These are phyloP conservation scores for Luffia ferchaultella DNA, from an alignment of 2,888 invertebrate species.

Conservation along the genomic window DNA sequence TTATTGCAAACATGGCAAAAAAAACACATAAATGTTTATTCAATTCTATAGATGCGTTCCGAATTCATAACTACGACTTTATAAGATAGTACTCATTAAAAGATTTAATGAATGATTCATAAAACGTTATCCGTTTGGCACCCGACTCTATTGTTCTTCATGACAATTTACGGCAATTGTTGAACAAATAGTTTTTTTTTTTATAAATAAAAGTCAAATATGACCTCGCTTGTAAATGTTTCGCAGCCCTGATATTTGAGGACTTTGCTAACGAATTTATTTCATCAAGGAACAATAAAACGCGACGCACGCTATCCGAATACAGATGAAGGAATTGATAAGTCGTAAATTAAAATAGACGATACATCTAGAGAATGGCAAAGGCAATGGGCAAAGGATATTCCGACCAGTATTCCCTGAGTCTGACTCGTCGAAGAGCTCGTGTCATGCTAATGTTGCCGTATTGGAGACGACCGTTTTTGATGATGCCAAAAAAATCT, in stretches of 20 bases:
- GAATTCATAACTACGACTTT: not conserved
- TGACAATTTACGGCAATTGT: slow-evolving; percentile 32
- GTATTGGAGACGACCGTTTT: too few species aligned
- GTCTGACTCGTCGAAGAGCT: not conserved
- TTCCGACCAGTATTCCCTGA: not conserved
- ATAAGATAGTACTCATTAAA: slow-evolving; percentile 11
- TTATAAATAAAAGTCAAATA: slow-evolving; percentile 20
- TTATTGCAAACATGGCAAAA: too few species aligned
- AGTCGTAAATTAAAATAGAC: slow-evolving; percentile 31
- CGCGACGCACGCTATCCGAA: slow-evolving; percentile 26
- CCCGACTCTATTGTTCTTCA: slow-evolving; percentile 31
- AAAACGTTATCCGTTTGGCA: slow-evolving; percentile 30
- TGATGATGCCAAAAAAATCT: too few species aligned
- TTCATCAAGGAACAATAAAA: slow-evolving; percentile 35
- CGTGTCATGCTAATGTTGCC: not conserved
- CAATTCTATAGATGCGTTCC: not conserved
- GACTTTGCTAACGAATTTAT: slow-evolving; percentile 33
- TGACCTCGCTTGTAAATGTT: slow-evolving; percentile 36
- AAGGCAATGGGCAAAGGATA: slow-evolving; percentile 10
- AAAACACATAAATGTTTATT: too few species aligned
- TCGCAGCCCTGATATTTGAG: slow-evolving; percentile 22
- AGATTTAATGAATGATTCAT: slow-evolving; percentile 47
- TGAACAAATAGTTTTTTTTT: slow-evolving; percentile 20
- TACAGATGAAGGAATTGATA: slow-evolving; percentile 26
- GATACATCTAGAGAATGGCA: slow-evolving; percentile 17